Conservation (phyloP, 2,888 invertebrate genomes). For the Nephrotoma appendiculata region DNA sequence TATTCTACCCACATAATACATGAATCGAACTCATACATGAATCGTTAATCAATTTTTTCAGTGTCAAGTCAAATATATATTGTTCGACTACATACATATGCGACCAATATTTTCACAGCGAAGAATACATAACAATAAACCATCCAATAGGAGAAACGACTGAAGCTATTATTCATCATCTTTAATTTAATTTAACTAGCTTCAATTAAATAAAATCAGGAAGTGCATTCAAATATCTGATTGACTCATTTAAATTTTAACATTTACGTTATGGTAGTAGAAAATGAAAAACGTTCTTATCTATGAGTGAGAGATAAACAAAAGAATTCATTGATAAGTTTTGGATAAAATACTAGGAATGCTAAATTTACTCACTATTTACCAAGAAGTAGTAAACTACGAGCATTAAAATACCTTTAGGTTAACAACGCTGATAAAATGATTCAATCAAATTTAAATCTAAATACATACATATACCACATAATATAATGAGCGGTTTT, state of each 20-base stretch:
- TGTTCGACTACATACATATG: background rate
- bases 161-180: background rate
- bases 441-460: background rate
- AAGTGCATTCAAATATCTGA: background rate
- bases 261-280: background rate
- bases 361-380: background rate
- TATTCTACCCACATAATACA: background rate
- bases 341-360: background rate
- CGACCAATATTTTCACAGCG: background rate
- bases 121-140: background rate
- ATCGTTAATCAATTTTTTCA: background rate
- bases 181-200: background rate
- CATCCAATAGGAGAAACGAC: background rate
- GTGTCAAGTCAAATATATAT: background rate
- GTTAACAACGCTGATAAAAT: background rate
- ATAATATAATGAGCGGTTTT: background rate
- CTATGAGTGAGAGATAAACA: no score
- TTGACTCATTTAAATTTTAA: background rate
- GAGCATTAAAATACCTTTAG: background rate
- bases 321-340: background rate
- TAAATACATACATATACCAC: background rate
- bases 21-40: background rate
- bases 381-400: background rate
- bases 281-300: no score
- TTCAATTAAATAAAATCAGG: background rate